These are phyloP conservation scores for Drosophila obscura DNA, from an alignment of 1,140 invertebrate genomes.

Conservation along the genomic window DNA sequence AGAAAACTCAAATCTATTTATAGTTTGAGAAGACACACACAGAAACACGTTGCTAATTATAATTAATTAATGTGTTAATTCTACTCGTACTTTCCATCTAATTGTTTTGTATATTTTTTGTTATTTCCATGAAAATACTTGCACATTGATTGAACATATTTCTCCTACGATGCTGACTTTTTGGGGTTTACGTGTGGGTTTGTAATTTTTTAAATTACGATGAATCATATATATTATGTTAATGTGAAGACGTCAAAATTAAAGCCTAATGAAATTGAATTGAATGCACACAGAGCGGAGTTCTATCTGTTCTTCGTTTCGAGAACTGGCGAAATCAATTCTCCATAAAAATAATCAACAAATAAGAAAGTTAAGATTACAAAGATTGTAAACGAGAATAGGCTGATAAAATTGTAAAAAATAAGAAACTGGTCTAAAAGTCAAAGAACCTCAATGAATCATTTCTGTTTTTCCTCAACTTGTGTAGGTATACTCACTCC, in stretches of 20 bases:
- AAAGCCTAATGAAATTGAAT: conserved; percentile 54
- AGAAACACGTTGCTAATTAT: conserved; percentile 31
- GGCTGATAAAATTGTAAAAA: conserved; percentile 34
- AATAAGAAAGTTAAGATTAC: conserved; percentile 58
- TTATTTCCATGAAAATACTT: conserved; percentile 81
- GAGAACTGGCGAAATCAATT: conserved; percentile 21
- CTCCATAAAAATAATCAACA: conserved; percentile 77
- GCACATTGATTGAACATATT: conserved; percentile 61
- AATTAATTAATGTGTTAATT: conserved; percentile 17
- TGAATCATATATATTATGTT: conserved; percentile 21
- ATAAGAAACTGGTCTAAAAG: conserved; percentile 42
- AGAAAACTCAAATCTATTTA: conserved; percentile 8
- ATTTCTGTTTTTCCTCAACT: conserved; percentile 6
- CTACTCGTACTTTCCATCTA: conserved; percentile 16
- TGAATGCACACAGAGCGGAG: conserved; percentile 8
- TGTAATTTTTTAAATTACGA: conserved; percentile 72
- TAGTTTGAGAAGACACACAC: conserved; percentile 33
- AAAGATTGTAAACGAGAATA: conserved; percentile 13
- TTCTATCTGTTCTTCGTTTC: conserved; percentile 4
- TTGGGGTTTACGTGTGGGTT: conserved; percentile 16
- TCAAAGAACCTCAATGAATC: conserved; percentile 13
- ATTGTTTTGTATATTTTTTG: conserved; percentile 54
- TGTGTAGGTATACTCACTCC: conserved; percentile 51
- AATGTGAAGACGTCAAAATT: conserved; percentile 60
- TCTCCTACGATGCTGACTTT: conserved; percentile 36